These are phyloP conservation scores for Noctuana brunneofusca DNA, from an alignment of 2,888 invertebrate species.

Conservation along the genomic window DNA sequence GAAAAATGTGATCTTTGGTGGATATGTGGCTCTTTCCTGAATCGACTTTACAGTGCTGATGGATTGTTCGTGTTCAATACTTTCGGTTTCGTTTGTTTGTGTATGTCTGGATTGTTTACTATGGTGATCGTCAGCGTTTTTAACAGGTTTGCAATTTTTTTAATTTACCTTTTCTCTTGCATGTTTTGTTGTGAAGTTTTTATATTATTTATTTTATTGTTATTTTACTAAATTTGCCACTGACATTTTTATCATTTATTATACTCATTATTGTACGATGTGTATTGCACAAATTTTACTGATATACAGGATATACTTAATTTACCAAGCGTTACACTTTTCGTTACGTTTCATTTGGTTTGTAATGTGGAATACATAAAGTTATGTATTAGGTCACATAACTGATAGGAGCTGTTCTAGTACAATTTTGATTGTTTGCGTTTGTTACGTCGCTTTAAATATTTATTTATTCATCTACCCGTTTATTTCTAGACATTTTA, in stretches of 20 bases:
- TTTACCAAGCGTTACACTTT: constrained; percentile 42
- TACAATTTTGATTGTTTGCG: constrained; percentile 19
- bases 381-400: constrained; percentile 44
- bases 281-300: constrained; percentile 21
- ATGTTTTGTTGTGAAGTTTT: neutral
- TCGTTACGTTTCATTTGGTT: constrained; percentile 47
- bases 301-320: constrained; percentile 20
- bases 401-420: constrained; percentile 37
- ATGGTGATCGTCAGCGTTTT: constrained; percentile 81
- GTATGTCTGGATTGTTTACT: constrained; percentile 70
- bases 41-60: constrained; percentile 55
- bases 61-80: constrained; percentile 50
- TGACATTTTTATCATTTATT: neutral
- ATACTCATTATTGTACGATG: neutral
- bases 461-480: constrained; percentile 1
- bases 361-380: constrained; percentile 43
- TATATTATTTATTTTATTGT: neutral
- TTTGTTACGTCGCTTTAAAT: constrained; percentile 10
- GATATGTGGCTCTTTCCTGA: constrained; percentile 64
- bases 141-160: constrained; percentile 68
- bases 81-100: constrained; percentile 43
- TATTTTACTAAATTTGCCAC: neutral
- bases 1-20: constrained; percentile 68
- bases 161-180: neutral
- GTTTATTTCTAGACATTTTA: neutral